Evolutionary conservation across 2,888 invertebrate genomes (phyloP).

Genomic region (Agrotis ipsilon): DNA sequence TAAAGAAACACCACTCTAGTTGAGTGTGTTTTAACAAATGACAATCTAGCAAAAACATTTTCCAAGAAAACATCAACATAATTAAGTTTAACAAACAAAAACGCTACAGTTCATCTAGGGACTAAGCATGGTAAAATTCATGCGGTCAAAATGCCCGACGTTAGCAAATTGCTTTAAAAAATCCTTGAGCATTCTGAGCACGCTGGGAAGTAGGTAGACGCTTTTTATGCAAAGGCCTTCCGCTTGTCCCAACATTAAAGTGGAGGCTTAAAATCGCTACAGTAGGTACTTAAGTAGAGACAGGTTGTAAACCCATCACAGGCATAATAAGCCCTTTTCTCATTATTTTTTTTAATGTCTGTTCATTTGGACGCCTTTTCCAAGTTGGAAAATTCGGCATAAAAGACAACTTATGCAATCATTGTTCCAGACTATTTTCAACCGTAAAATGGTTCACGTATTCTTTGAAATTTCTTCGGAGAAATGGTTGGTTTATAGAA

Average conservation of each 20-base stretch:
- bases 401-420: conserved; percentile 36
- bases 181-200: conserved; percentile 31
- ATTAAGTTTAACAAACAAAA: not conserved
- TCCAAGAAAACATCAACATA: conserved; percentile 1
- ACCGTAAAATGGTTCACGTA: conserved; percentile 30
- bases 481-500: conserved; percentile 43
- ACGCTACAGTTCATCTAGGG: not conserved
- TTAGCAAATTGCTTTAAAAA: conserved; percentile 43
- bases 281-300: conserved; percentile 51
- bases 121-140: conserved; percentile 12
- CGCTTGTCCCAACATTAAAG: conserved; percentile 49
- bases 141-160: conserved; percentile 14
- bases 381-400: conserved; percentile 24
- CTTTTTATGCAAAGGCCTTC: conserved; percentile 55
- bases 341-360: conserved; percentile 51
- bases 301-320: conserved; percentile 54
- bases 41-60: not conserved
- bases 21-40: not conserved
- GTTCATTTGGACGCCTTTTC: conserved; percentile 6
- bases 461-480: conserved; percentile 31
- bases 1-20: no score
- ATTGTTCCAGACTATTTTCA: conserved; percentile 27
- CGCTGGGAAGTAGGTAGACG: conserved; percentile 18
- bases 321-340: conserved; percentile 43
- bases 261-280: conserved; percentile 47